Evolutionary conservation across 2,888 invertebrate species (phyloP), one percentile per base, ranked within the genome.

Genomic region (Xylota sylvarum): DNA sequence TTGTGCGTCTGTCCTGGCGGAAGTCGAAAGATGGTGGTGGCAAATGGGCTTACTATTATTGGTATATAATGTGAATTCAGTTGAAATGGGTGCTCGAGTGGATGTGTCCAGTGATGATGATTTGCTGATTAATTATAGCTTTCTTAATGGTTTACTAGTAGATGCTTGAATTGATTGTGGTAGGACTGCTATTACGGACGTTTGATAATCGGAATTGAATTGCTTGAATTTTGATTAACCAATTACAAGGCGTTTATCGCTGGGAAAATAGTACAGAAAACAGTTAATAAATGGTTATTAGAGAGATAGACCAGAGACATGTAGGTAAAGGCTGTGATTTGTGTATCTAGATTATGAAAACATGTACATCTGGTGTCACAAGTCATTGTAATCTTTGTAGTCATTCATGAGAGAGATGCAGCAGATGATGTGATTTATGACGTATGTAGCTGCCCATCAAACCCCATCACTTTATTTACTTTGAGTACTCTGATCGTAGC

Each of bases 101-200:
- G 52, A 37, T 30, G 10, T 40, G 27, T 43, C 23, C 23, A 35
- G 50, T 58, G 78, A 77, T 58, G 78, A 77, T 77, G 70, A 77
- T 64, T 64, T 82, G 70, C 77, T 58, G 72, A 83, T 83, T 77
- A 78, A 83, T 70, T 78, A 82, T 62, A 35, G 76, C 77, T 56
- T 32, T 32, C 46, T 48, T 43, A 56, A 43, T 56, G 43, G 69
- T 56, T n/a, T 17, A 35, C 72, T 37, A 48, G 50, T 27, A 35
- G 70, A 46, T 30, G 58, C 9, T 60, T 19, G 50, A 65, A 19
- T 50, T 48, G 50, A 32, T 50, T 27, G 50, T 48, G 23, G 32
- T 50, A 48, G 12, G 35, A 48, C 17, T 32, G 32, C 12, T 37
- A 23, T 23, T 23, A 48, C 19, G 46, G 60, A 37, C 35, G 19